Evolutionary conservation across 2,113 vertebrate species (phyloP).

Genomic region (Halichoerus grypus): DNA sequence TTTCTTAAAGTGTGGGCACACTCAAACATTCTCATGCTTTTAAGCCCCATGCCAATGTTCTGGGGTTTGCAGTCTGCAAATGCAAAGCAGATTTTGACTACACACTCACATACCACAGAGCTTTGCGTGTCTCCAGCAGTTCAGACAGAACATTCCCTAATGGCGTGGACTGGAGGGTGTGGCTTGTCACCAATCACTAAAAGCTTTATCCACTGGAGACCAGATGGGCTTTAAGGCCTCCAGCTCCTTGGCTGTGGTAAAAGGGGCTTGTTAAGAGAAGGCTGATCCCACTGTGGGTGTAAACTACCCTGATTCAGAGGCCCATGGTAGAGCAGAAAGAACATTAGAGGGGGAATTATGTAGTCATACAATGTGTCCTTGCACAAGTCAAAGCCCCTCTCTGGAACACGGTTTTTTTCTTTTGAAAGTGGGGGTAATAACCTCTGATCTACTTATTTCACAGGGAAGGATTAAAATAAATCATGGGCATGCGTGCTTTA

Average conservation of each 20-base stretch:
- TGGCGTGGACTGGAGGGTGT: conserved; percentile 54
- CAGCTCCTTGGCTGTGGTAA: conserved; percentile 53
- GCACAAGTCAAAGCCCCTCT: conserved; percentile 40
- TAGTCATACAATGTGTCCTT: conserved; percentile 52
- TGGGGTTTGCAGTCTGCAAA: conserved; percentile 72
- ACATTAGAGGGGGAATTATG: conserved; percentile 47
- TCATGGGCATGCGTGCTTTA: conserved; percentile 12
- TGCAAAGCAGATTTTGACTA: conserved; percentile 71
- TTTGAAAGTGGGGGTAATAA: conserved; percentile 49
- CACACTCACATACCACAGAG: conserved; percentile 63
- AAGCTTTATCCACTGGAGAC: conserved; percentile 67
- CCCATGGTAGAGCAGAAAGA: conserved; percentile 29
- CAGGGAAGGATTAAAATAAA: conserved; percentile 61
- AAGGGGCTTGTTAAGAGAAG: conserved; percentile 43
- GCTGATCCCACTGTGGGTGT: conserved; percentile 53
- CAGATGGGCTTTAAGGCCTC: conserved; percentile 63
- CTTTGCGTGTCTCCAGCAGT: conserved; percentile 70
- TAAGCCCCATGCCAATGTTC: conserved; percentile 56
- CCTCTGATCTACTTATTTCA: conserved; percentile 55
- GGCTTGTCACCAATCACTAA: conserved; percentile 68
- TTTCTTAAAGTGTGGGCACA: conserved; percentile 49
- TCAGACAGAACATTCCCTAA: conserved; percentile 70
- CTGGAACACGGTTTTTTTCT: conserved; percentile 24
- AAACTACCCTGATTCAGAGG: conserved; percentile 51
- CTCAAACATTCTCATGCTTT: conserved; percentile 56